Percentiles rank a stretch among this genome's conserved stretches.
These are phyloP conservation scores for Jordanella pulchra DNA, from an alignment of 2,797 vertebrate genomes.

Conservation along the genomic window DNA sequence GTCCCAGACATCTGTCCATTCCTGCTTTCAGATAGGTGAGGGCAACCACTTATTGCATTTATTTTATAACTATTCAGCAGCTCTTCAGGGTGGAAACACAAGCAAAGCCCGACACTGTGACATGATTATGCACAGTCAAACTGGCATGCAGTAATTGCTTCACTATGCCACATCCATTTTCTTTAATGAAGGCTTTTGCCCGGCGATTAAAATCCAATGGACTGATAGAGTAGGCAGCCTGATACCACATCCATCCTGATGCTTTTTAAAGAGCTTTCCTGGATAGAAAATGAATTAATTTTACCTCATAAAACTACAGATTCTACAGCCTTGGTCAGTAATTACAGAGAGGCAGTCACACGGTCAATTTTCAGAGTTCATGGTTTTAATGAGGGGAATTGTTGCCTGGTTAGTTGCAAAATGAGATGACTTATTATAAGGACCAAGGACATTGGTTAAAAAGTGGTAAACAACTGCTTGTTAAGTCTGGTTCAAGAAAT, in stretches of 20 bases:
- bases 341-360: slow-evolving; percentile 34
- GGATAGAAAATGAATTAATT: slow-evolving; percentile 56
- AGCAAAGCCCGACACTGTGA: slow-evolving; percentile 45
- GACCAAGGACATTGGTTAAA: neutral
- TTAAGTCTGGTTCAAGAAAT: slow-evolving; percentile 1
- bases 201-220: slow-evolving; percentile 77
- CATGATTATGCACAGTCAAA: slow-evolving; percentile 65
- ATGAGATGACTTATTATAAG: slow-evolving; percentile 6
- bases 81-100: slow-evolving; percentile 39
- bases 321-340: slow-evolving; percentile 41
- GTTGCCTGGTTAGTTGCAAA: slow-evolving; percentile 24
- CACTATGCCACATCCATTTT: slow-evolving; percentile 74
- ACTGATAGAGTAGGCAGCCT: slow-evolving; percentile 59
- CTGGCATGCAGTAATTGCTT: slow-evolving; percentile 69
- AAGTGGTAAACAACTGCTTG: neutral
- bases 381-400: slow-evolving; percentile 18
- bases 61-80: slow-evolving; percentile 45
- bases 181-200: slow-evolving; percentile 76
- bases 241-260: slow-evolving; percentile 46
- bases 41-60: neutral
- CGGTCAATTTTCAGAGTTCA: slow-evolving; percentile 50
- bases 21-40: slow-evolving; percentile 94
- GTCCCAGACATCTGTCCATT: slow-evolving; percentile 96
- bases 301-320: slow-evolving; percentile 58
- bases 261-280: slow-evolving; percentile 66